phyloP scores from a whole-genome alignment of 2,113 vertebrate genomes.

The Ceyx margarethae region DNA sequence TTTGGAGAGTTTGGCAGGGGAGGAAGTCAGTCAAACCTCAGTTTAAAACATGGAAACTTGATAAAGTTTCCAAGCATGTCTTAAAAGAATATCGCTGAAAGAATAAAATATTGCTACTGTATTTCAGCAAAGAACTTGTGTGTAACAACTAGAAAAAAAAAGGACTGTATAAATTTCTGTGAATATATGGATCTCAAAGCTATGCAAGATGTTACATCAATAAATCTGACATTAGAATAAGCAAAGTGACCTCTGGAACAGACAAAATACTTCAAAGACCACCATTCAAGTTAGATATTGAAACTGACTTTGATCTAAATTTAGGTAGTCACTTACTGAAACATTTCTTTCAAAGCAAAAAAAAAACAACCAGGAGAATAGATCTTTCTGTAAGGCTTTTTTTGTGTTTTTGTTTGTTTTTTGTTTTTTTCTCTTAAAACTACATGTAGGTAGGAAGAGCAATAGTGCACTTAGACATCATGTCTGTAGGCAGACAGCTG shows the following conservation, averaged over 20 bases:
- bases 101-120: not conserved
- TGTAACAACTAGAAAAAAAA: not conserved
- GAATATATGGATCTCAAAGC: not conserved
- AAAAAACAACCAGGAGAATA: not conserved
- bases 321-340: not conserved
- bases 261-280: not conserved
- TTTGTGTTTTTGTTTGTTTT: not conserved
- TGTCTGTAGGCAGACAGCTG: not conserved
- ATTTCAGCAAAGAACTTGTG: not conserved
- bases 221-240: not conserved
- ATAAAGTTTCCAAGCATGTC: not conserved
- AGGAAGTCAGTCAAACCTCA: not conserved
- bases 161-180: not conserved
- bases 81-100: not conserved
- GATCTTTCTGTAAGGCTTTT: not conserved
- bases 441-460: not conserved
- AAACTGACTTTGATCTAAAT: not conserved
- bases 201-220: not conserved
- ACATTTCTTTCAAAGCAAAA: conserved; percentile 23
- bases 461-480: not conserved
- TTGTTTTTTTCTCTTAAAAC: not conserved
- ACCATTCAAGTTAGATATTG: not conserved
- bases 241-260: not conserved
- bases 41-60: not conserved
- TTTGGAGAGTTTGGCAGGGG: not conserved